Evolutionary conservation across 2,797 vertebrate genomes (phyloP).

Genomic region (Mormyrops attenuatus): DNA sequence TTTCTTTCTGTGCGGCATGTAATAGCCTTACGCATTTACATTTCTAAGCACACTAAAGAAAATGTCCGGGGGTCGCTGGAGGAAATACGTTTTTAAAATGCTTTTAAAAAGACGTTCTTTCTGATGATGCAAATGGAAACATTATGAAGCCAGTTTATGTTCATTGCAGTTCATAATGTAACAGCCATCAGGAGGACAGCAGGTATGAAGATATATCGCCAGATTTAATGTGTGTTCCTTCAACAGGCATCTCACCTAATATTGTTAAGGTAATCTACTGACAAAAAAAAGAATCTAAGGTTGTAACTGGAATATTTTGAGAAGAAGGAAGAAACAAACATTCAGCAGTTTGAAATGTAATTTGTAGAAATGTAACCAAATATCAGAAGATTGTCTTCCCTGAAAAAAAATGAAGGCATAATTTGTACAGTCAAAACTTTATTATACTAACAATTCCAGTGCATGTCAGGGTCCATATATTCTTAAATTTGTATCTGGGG

Average conservation of each 20-base stretch:
- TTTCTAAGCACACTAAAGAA: neutral
- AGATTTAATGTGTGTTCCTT: neutral
- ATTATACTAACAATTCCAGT: constrained; percentile 5
- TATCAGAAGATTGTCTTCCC: neutral
- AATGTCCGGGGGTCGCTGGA: neutral
- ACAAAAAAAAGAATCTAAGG: neutral
- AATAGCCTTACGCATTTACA: neutral
- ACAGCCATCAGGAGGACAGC: neutral
- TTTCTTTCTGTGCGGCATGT: neutral
- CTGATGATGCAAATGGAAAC: neutral
- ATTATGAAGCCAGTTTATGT: neutral
- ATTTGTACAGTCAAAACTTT: neutral
- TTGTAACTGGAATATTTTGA: neutral
- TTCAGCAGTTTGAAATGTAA: neutral
- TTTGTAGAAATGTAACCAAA: neutral
- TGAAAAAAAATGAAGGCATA: neutral
- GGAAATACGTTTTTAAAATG: constrained; percentile 9
- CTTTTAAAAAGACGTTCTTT: neutral
- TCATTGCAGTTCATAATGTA: constrained; percentile 10
- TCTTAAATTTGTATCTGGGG: neutral
- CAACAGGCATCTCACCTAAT: neutral
- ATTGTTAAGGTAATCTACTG: neutral
- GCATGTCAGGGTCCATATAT: constrained; percentile 6
- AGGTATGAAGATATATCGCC: neutral
- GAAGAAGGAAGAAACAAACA: neutral